Evolutionary conservation across 2,888 invertebrate genomes (phyloP), one percentile per base, ranked within the genome.

Genomic region (Tridacna gigas): DNA sequence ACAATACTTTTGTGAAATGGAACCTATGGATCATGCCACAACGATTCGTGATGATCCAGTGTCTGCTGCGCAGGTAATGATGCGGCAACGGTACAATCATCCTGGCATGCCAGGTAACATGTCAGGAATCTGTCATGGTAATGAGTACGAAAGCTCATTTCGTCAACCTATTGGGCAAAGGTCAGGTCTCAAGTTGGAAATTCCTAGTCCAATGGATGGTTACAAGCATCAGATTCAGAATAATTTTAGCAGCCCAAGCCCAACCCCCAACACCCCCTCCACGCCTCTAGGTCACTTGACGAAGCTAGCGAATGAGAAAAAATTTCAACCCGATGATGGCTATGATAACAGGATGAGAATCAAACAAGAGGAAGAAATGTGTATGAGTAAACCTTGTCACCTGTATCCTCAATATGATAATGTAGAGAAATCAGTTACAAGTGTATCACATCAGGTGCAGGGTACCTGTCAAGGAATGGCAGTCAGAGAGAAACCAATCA

Each of bases 331-430:
- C 2, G 85, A 86, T 25, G 86, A 86, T 26, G 85, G 85, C 18
- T 92, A 90, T 71, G 86, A 84, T 60, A 88, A 82, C 20, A 80
- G 90, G 28, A 89, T 92, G 60, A 86, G 89, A 11, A 81, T 91
- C 48, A 91, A 91, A 82, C 87, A 88, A n/a, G 83, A 89, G 3
- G 88, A 86, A 48, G 88, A 88, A 26, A 45, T 85, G 18, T 61
- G 74, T 12, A 78, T 78, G 61, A 79, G 79, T 20, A 78, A 80
- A 47, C 67, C 47, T 15, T 69, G 61, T 12, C 67, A 74, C 25
- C 15, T 47, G 25, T 28, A 51, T 25, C 45, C 48, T 48, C 71
- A 51, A 51, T 22, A 37, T 28, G 71, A 71, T 12, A 47, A 45
- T 12, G 51, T 71, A 51, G 71, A 71, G 28, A 71, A 47, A 20